Evolutionary conservation across 2,797 vertebrate genomes (phyloP), one percentile per base, ranked within the genome.

Genomic region (Sebastes nivosus): DNA sequence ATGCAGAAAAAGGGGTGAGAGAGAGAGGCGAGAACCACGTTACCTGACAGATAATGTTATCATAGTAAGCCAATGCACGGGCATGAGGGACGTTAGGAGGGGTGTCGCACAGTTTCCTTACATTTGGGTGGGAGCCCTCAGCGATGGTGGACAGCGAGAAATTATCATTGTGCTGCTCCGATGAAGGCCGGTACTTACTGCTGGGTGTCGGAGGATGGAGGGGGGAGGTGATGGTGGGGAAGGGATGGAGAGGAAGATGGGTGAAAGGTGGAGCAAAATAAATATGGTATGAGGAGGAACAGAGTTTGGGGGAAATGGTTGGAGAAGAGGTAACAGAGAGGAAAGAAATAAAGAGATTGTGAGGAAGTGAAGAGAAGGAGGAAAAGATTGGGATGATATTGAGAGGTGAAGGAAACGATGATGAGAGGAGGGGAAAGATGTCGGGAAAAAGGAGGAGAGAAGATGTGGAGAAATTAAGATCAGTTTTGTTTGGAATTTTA

Each of bases 61-160:
- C 97, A 97, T 96, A 97, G 97, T 96, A 96, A 97, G 96, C 96
- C 97, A 97, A 96, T 95, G 96, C 96, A 95, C 95, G 94, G 93
- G 96, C 96, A 96, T 96, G 96, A 94, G 97, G 96, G 94, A 96
- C 96, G 95, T 95, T 93, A 96, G 95, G 91, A 94, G 96, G 96
- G 75, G 96, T 94, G 95, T 94, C 94, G 80, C 94, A 94, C 92
- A 95, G 95, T 96, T 95, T 97, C 97, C 98, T 99, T 99, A 99
- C 98, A 90, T 99, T 99, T 96, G 97, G 97, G 94, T 99, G 98
- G 92, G 98, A 99, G 96, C 98, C 98, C 96, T 99, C 98, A 86
- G 98, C 98, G 95, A 99, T 99, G 95, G 98, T 99, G 94, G 98
- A 99, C 88, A 99, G 97, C 89, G 98, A 99, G 96, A 99, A 99